Percentiles rank a stretch among this genome's conserved stretches.
Evolutionary conservation across 2,797 vertebrate genomes (phyloP).

Genomic region (Crenichthys baileyi): DNA sequence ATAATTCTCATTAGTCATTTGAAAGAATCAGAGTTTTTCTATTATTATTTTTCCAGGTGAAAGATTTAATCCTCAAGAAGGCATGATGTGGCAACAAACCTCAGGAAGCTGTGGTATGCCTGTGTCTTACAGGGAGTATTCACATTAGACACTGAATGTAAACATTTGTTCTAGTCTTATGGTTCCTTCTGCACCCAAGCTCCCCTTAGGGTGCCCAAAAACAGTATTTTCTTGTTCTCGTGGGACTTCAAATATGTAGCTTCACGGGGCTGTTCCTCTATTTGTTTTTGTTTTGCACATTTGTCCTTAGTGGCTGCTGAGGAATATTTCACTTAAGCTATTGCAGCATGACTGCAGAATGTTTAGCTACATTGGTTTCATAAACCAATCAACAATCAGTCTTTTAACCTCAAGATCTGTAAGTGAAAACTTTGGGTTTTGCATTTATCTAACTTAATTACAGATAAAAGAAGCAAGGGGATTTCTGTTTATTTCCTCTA

Average conservation of each 20-base stretch:
- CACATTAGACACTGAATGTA: slow-evolving; percentile 23
- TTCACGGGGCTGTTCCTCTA: slow-evolving; percentile 7
- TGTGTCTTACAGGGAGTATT: slow-evolving; percentile 30
- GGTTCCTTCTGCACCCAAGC: slow-evolving; percentile 13
- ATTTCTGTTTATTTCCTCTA: not conserved
- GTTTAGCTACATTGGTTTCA: not conserved
- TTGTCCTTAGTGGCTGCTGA: not conserved
- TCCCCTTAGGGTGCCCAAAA: slow-evolving; percentile 11
- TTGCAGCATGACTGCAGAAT: not conserved
- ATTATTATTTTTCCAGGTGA: slow-evolving; percentile 43
- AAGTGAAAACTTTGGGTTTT: not conserved
- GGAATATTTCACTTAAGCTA: too few relatives aligned
- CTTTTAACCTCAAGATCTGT: not conserved
- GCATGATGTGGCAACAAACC: slow-evolving; percentile 17
- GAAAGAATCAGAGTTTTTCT: slow-evolving; percentile 4
- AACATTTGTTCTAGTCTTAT: slow-evolving; percentile 31
- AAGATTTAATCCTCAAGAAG: slow-evolving; percentile 30
- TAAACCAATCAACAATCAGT: not conserved
- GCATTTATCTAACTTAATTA: not conserved
- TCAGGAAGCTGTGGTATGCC: slow-evolving; percentile 8
- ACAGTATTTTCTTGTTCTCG: slow-evolving; percentile 1
- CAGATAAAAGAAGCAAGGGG: not conserved
- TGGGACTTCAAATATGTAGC: slow-evolving; percentile 13
- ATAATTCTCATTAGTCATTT: slow-evolving; percentile 44
- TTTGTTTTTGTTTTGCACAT: not conserved